These are phyloP conservation scores for Forficula auricularia DNA, from an alignment of 1,140 invertebrate genomes.

Conservation along the genomic window DNA sequence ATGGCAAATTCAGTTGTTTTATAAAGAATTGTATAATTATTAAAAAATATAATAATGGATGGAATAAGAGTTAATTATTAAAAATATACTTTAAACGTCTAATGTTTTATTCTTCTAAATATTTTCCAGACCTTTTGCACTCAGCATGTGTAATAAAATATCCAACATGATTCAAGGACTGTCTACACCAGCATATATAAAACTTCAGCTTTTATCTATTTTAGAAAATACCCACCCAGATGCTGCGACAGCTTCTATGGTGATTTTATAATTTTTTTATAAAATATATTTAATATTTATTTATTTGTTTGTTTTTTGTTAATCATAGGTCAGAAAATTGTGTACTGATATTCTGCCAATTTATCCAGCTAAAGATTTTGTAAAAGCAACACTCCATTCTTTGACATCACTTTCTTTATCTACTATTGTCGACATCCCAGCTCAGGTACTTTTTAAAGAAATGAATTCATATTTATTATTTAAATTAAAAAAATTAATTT, in stretches of 20 bases:
- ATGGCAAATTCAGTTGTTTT: too few relatives aligned
- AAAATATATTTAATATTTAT: background rate
- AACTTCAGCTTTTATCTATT: constrained; percentile 76
- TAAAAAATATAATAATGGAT: too few relatives aligned
- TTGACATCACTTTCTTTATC: constrained; percentile 72
- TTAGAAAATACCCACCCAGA: constrained; percentile 90
- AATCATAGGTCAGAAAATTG: constrained; percentile 41
- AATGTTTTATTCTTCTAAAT: background rate
- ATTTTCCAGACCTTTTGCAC: constrained; percentile 63
- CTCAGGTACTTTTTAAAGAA: constrained; percentile 48
- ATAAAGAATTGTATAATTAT: too few relatives aligned
- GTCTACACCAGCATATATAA: constrained; percentile 78
- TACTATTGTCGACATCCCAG: constrained; percentile 77
- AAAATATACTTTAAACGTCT: too few relatives aligned
- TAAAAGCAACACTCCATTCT: constrained; percentile 68
- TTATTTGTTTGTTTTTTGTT: constrained; percentile 4
- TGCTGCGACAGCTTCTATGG: constrained; percentile 61
- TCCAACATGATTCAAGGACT: constrained; percentile 87
- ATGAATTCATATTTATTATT: background rate
- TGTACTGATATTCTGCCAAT: constrained; percentile 66
- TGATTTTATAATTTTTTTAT: constrained; percentile 37
- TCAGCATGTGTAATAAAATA: constrained; percentile 88
- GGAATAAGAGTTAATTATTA: too few relatives aligned
- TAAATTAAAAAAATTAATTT: background rate
- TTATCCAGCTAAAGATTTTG: constrained; percentile 78